A percentile compares a stretch with the other conserved stretches of the same genome.
phyloP scores from a whole-genome alignment of 2,797 vertebrate species.

The Brotula barbata region DNA sequence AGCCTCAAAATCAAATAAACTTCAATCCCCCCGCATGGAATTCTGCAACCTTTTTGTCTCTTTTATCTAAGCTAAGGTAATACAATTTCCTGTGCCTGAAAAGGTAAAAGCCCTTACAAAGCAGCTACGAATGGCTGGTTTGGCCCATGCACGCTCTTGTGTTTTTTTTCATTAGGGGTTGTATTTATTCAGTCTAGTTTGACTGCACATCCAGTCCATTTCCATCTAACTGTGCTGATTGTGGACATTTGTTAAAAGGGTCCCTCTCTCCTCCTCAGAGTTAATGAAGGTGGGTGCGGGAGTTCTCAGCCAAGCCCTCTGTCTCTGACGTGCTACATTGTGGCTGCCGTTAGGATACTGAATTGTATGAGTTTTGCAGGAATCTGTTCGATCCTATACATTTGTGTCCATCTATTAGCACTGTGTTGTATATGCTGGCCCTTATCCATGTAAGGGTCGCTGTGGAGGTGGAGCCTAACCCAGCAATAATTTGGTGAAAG shows the following conservation, averaged over 20 bases:
- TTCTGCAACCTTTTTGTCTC: conserved; percentile 29
- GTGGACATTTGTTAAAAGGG: conserved; percentile 59
- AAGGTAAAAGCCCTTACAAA: conserved; percentile 68
- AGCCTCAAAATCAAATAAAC: not conserved
- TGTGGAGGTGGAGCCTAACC: no score
- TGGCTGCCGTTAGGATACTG: conserved; percentile 47
- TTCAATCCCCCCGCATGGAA: conserved; percentile 1
- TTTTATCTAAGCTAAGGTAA: conserved; percentile 50
- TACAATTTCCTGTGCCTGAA: conserved; percentile 67
- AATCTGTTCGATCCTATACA: conserved; percentile 31
- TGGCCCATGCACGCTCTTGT: conserved; percentile 51
- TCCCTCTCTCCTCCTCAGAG: conserved; percentile 45
- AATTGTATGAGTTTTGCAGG: conserved; percentile 43
- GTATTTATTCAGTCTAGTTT: conserved; percentile 60
- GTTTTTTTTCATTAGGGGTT: conserved; percentile 70
- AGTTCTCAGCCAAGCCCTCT: conserved; percentile 25
- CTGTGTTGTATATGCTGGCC: conserved; percentile 35
- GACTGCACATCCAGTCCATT: conserved; percentile 56
- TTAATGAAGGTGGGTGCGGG: conserved; percentile 50
- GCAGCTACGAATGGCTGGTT: conserved; percentile 35
- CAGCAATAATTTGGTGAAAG: no score
- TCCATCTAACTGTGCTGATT: conserved; percentile 63
- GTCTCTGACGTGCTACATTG: conserved; percentile 34
- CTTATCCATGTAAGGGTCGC: no score
- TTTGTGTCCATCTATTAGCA: conserved; percentile 49